Base-by-base conservation (phyloP, 2,113 vertebrate species). In the Tyrannus savana region DNA sequence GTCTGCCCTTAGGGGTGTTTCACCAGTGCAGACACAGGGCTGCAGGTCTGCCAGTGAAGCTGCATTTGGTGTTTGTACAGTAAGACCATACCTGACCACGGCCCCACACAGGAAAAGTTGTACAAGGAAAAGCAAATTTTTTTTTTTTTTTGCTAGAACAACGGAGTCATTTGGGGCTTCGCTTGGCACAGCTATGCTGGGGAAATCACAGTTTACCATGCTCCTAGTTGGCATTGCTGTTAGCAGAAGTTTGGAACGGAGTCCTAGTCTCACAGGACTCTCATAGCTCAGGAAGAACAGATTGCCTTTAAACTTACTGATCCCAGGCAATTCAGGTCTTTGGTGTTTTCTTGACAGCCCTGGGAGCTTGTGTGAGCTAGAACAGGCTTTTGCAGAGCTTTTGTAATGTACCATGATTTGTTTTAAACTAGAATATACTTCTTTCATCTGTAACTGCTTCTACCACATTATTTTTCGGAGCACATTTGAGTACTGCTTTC, bases 301-400 rank as follows among this genome's bases (percentile, higher is more conserved):
- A 96, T 96, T 95, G 96, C 87, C 84, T 95, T 91, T 96, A 92
- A 97, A 97, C 89, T 96, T 75, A 87, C 73, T 91, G 89, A 92
- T 96, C 94, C 80, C 84, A 39, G 87, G 95, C 16, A 6, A 64
- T 41, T 91, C 14, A 2, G 91, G 95, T 86, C 94, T 91, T 95
- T 56, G 89, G 94, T 95, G 93, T 78, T 96, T 97, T 95, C 91
- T 92, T 93, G 91, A 95, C 93, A 96, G 89, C 86, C 86, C 66
- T 78, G 80, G 93, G 84, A 96, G 91, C 60, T 74, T 81, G 64
- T 60, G 56, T 81, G 83, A 90, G 80, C 77, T 93, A 87, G 64
- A 96, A 59, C 52, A 93, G 80, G 73, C 76, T 93, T 92, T 72
- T 92, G 52, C 52, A 90, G 82, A 92, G 76, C 79, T 96, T 80